phyloP scores from a whole-genome alignment of 2,888 invertebrate species.

The Crematogaster levior region DNA sequence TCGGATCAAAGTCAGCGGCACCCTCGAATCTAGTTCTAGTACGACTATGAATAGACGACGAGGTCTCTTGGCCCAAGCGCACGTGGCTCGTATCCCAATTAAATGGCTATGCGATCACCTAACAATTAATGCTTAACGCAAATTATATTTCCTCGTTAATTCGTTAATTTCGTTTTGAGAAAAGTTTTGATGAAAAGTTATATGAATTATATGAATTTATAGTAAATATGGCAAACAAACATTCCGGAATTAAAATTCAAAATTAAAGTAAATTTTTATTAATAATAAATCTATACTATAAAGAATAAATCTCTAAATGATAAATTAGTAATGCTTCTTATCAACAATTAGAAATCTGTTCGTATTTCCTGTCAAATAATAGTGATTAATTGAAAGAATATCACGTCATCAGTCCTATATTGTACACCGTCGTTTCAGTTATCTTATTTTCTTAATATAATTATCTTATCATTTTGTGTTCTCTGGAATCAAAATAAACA shows the following conservation, averaged over 20 bases:
- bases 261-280: not conserved
- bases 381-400: not conserved
- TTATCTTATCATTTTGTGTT: conserved; percentile 54
- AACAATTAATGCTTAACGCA: conserved; percentile 65
- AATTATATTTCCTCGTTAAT: conserved; percentile 19
- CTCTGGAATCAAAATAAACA: conserved; percentile 51
- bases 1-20: conserved; percentile 82
- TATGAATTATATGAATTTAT: no score
- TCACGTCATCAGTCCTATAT: not conserved
- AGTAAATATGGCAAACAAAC: not conserved
- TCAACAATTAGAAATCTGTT: not conserved
- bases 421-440: conserved; percentile 56
- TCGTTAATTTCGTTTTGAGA: not conserved
- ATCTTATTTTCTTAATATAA: conserved; percentile 77
- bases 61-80: conserved; percentile 82
- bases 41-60: conserved; percentile 84
- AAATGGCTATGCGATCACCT: conserved; percentile 71
- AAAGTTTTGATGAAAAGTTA: no score
- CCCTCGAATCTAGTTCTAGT: conserved; percentile 84
- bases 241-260: not conserved
- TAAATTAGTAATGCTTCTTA: not conserved
- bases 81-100: conserved; percentile 76
- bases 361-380: not conserved
- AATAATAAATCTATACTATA: not conserved
- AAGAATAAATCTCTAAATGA: not conserved